Evolutionary conservation across 2,113 vertebrate genomes (phyloP).

Genomic region (Tyrannus savana): DNA sequence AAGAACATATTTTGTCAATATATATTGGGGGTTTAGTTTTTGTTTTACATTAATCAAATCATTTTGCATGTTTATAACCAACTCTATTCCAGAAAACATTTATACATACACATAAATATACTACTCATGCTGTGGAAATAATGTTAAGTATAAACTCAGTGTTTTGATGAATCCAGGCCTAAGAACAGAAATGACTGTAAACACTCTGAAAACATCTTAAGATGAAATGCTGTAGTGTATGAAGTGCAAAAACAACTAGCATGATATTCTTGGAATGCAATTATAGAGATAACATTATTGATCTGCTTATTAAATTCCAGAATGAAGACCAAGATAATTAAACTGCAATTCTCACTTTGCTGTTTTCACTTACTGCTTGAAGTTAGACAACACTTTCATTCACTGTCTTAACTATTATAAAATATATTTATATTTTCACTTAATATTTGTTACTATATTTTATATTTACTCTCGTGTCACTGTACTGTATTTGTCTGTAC

Average conservation of each 20-base stretch:
- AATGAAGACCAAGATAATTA: neutral
- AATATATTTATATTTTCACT: neutral
- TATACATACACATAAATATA: slow-evolving; percentile 36
- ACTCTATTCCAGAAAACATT: slow-evolving; percentile 28
- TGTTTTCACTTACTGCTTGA: neutral
- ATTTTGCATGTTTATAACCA: slow-evolving; percentile 23
- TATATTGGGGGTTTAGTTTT: slow-evolving; percentile 1
- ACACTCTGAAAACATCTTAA: slow-evolving; percentile 49
- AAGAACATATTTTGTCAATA: neutral
- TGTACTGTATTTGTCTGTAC: neutral
- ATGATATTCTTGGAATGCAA: slow-evolving; percentile 34
- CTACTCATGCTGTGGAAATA: slow-evolving; percentile 37
- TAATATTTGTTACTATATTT: neutral
- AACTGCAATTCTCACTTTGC: neutral
- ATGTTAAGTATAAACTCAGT: slow-evolving; percentile 43
- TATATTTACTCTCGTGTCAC: neutral
- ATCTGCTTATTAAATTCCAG: slow-evolving; percentile 9
- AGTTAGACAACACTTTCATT: neutral
- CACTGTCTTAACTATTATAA: neutral
- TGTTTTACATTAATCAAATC: slow-evolving; percentile 32
- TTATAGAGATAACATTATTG: slow-evolving; percentile 18
- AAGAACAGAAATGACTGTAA: slow-evolving; percentile 51
- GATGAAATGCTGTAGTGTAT: slow-evolving; percentile 18
- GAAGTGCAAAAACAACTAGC: slow-evolving; percentile 36
- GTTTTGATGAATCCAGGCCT: slow-evolving; percentile 56